phyloP scores from a whole-genome alignment of 2,113 vertebrate genomes.

The Atlantisia rogersi region DNA sequence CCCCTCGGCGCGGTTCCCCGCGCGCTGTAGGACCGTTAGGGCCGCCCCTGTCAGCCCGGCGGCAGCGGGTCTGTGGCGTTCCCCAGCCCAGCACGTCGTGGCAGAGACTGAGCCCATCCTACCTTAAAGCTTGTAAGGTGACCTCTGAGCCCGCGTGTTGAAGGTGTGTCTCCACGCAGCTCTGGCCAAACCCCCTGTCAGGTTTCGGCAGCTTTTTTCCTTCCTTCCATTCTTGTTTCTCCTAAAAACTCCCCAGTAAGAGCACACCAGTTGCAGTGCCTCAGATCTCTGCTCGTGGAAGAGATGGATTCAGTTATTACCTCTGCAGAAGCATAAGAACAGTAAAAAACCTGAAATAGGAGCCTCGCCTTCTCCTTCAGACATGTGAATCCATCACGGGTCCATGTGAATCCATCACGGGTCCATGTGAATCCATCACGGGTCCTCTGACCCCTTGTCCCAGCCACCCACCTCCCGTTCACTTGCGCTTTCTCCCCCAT shows the following conservation, averaged over 20 bases:
- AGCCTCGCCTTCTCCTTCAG: background rate
- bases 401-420: too few relatives aligned
- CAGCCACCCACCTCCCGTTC: too few relatives aligned
- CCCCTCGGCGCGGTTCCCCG: too few relatives aligned
- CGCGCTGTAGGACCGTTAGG: background rate
- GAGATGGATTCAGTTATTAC: background rate
- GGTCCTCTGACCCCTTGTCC: fast-evolving
- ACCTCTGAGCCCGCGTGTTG: background rate
- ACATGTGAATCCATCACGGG: fast-evolving
- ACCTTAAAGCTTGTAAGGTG: background rate
- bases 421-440: too few relatives aligned
- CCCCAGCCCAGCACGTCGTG: fast-evolving
- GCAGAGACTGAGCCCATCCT: too few relatives aligned
- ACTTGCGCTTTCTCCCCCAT: background rate
- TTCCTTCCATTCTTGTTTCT: background rate
- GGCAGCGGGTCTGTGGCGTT: fast-evolving
- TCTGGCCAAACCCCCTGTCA: too few relatives aligned
- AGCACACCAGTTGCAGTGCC: fast-evolving
- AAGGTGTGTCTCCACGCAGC: fast-evolving
- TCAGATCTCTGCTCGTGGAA: background rate
- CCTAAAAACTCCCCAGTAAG: background rate
- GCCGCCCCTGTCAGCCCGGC: fast-evolving
- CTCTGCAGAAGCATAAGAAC: background rate
- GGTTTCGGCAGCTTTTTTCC: background rate
- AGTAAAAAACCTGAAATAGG: fast-evolving